Evolutionary conservation across 2,797 vertebrate genomes (phyloP).

Genomic region (Tamandua tetradactyla): DNA sequence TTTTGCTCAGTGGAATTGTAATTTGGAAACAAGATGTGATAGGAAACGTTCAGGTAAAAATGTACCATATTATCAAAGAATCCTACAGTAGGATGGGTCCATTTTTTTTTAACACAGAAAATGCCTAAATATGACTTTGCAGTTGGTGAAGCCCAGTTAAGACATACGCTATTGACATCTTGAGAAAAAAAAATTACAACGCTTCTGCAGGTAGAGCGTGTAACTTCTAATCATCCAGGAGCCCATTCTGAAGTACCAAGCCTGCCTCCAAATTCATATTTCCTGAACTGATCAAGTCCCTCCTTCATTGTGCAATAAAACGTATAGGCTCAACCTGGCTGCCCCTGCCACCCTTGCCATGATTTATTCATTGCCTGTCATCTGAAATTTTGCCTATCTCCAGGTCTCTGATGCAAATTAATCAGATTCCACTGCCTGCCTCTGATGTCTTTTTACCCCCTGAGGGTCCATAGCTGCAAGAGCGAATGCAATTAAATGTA

Average conservation of each 20-base stretch:
- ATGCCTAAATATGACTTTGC: background rate
- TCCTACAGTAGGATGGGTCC: background rate
- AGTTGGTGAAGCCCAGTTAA: background rate
- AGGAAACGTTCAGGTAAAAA: background rate
- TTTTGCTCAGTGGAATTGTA: background rate
- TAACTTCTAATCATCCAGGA: background rate
- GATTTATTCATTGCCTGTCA: conserved; percentile 6
- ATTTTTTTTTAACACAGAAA: background rate
- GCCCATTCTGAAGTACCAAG: background rate
- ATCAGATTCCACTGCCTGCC: background rate
- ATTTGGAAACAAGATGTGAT: background rate
- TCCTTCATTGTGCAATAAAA: background rate
- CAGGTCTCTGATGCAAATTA: conserved; percentile 49
- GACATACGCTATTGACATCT: background rate
- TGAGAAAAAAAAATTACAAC: background rate
- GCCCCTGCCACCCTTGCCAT: background rate
- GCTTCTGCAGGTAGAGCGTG: background rate
- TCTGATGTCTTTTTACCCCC: background rate
- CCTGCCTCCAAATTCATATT: background rate
- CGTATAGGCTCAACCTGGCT: background rate
- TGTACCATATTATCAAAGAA: background rate
- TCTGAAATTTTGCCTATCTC: background rate
- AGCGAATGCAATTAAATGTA: background rate
- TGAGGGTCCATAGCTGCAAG: conserved; percentile 15
- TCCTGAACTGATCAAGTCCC: background rate